Evolutionary conservation across 2,888 invertebrate genomes (phyloP).

Genomic region (Chromoteleia sp.): DNA sequence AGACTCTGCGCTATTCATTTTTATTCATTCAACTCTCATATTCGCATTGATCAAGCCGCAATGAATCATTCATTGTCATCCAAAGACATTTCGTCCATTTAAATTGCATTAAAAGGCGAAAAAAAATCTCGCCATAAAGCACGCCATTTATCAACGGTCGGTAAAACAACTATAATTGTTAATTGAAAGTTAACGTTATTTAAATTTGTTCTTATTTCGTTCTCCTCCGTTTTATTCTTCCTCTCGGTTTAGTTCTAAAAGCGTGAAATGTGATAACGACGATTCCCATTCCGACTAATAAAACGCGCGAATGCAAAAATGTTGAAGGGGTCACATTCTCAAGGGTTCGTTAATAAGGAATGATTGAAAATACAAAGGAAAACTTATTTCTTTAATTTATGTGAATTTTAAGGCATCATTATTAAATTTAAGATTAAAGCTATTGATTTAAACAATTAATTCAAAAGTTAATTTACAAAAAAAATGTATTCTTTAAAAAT

Average conservation of each 20-base stretch:
- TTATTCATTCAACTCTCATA: slow-evolving; percentile 67
- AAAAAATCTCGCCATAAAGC: slow-evolving; percentile 19
- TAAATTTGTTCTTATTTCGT: too few species aligned
- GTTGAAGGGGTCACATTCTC: slow-evolving; percentile 30
- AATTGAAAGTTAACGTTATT: neutral
- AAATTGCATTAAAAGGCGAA: slow-evolving; percentile 46
- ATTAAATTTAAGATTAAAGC: too few species aligned
- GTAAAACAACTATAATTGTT: slow-evolving; percentile 14
- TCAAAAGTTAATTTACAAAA: too few species aligned
- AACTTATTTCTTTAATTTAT: too few species aligned
- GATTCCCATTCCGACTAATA: too few species aligned
- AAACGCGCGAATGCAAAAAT: slow-evolving; percentile 19
- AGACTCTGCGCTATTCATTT: slow-evolving; percentile 59
- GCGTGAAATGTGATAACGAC: neutral
- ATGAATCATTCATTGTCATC: slow-evolving; percentile 68
- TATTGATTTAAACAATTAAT: too few species aligned
- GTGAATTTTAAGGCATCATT: too few species aligned
- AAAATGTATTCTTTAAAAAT: too few species aligned
- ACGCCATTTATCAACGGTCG: slow-evolving; percentile 35
- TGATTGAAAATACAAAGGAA: slow-evolving; percentile 63
- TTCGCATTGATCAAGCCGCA: slow-evolving; percentile 60
- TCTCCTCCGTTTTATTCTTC: too few species aligned
- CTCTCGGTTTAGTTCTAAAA: too few species aligned
- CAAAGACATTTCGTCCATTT: slow-evolving; percentile 51
- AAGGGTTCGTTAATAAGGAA: slow-evolving; percentile 40